Conservation (phyloP, 2,797 vertebrate species). For the Loriculus beryllinus region DNA sequence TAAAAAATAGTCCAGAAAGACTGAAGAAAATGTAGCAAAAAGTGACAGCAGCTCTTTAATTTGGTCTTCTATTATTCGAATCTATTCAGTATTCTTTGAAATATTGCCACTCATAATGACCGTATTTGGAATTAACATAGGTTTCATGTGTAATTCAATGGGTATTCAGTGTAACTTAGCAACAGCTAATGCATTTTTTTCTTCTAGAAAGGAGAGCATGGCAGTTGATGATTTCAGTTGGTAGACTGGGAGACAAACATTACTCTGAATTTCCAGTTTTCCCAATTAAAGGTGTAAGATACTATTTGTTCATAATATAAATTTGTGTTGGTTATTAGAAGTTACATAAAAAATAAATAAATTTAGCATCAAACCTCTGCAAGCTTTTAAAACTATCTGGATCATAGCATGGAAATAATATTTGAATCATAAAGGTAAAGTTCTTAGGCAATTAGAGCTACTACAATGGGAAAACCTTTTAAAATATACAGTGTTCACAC, state of each 20-base stretch:
- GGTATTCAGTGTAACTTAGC: constrained; percentile 67
- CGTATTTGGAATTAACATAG: constrained; percentile 69
- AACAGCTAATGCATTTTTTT: constrained; percentile 57
- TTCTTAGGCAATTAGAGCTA: background rate
- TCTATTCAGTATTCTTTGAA: constrained; percentile 60
- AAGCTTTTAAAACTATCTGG: background rate
- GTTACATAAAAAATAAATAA: constrained; percentile 7
- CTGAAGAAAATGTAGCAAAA: constrained; percentile 37
- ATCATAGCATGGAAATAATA: background rate
- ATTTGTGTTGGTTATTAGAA: constrained; percentile 37
- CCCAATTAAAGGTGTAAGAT: constrained; percentile 58
- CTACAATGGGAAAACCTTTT: background rate
- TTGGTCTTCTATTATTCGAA: constrained; percentile 56
- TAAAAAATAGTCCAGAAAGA: background rate
- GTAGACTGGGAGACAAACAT: constrained; percentile 45
- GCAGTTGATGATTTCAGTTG: constrained; percentile 49
- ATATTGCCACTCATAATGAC: constrained; percentile 50
- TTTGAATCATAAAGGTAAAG: background rate
- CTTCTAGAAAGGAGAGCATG: constrained; percentile 42
- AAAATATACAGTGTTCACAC: background rate
- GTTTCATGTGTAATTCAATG: constrained; percentile 51
- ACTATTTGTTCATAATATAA: constrained; percentile 40
- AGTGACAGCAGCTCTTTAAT: constrained; percentile 51
- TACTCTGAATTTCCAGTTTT: constrained; percentile 59
- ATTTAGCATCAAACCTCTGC: background rate